Evolutionary conservation across 2,888 invertebrate species (phyloP), one percentile per base, ranked within the genome.

Genomic region (Epiblema foenella): DNA sequence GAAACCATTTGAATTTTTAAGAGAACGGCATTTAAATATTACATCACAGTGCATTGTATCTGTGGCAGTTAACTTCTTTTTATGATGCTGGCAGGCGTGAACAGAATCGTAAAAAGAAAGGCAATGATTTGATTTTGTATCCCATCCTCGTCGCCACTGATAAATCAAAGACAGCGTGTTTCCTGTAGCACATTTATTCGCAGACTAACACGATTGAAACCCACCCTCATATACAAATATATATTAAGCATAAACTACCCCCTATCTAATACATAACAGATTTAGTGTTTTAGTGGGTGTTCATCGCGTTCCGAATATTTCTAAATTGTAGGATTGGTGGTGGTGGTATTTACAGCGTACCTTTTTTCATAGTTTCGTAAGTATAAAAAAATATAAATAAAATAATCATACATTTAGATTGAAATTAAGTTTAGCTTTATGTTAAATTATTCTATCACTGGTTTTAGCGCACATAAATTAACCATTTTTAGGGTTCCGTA

Each of bases 41-140:
- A 69, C 69, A 69, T 69, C 69, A 69, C 63, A 57, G 17, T 52
- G 51, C 52, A 39, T 59, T 69, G 69, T 52, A 65, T 64, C 58
- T 69, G 58, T 64, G 65, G 65, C 37, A 42, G 33, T 59, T 54
- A 52, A 42, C 37, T 33, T 51, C 37, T 58, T 64, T 68, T 65
- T 63, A 52, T 56, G 69, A 57, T 49, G 49, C 24, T 63, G 51
- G 46, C 62, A 46, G 62, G 54, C 54, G 17, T 29, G 59, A 59
- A 37, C 11, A 7, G 65, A 24, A 42, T 65, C 56, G 42, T 56
- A 56, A 65, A 42, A 56, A 65, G 42, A 42, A 65, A 56, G 54
- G 54, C 52, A 65, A 65, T 65, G 65, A 1, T 51, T 51, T 51
- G 46, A 46, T 46, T n/a, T n/a, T n/a, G n/a, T n/a, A n/a, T n/a